Evolutionary conservation across 2,113 vertebrate species (phyloP).

Genomic region (Sorex araneus): DNA sequence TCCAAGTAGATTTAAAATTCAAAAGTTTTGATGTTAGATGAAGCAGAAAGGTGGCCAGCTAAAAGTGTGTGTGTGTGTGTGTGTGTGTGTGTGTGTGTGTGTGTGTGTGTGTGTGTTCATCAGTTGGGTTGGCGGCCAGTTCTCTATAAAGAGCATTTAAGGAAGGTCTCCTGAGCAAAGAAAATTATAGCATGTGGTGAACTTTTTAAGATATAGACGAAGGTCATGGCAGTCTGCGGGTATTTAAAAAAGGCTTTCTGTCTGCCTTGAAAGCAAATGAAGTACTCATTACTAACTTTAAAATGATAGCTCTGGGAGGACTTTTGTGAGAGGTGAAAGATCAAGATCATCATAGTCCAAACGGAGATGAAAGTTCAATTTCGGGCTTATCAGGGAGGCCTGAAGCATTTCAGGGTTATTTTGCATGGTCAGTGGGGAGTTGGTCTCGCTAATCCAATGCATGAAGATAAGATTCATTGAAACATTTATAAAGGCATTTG

Average conservation of each 20-base stretch:
- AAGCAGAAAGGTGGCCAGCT: conserved; percentile 50
- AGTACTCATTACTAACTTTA: conserved; percentile 88
- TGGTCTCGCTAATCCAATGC: conserved; percentile 68
- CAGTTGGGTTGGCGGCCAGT: conserved; percentile 76
- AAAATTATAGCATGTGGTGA: conserved; percentile 88
- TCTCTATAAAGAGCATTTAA: conserved; percentile 86
- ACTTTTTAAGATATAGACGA: conserved; percentile 87
- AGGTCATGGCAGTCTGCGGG: conserved; percentile 87
- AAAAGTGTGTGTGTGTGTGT: background rate
- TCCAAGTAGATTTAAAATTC: background rate
- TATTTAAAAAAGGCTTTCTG: conserved; percentile 88
- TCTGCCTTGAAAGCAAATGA: conserved; percentile 90
- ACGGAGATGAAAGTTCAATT: conserved; percentile 85
- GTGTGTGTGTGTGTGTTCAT: conserved; percentile 50
- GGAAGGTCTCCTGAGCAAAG: conserved; percentile 83
- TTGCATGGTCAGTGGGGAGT: conserved; percentile 79
- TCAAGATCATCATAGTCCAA: conserved; percentile 87
- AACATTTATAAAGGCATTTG: conserved; percentile 82
- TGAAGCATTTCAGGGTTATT: conserved; percentile 82
- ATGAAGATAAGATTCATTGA: conserved; percentile 78
- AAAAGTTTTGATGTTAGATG: conserved; percentile 48
- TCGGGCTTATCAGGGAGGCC: conserved; percentile 76
- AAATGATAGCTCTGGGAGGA: conserved; percentile 85
- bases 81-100: no score
- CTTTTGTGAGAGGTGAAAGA: conserved; percentile 89